phyloP scores from a whole-genome alignment of 2,797 vertebrate genomes.

The Propithecus perrieri region DNA sequence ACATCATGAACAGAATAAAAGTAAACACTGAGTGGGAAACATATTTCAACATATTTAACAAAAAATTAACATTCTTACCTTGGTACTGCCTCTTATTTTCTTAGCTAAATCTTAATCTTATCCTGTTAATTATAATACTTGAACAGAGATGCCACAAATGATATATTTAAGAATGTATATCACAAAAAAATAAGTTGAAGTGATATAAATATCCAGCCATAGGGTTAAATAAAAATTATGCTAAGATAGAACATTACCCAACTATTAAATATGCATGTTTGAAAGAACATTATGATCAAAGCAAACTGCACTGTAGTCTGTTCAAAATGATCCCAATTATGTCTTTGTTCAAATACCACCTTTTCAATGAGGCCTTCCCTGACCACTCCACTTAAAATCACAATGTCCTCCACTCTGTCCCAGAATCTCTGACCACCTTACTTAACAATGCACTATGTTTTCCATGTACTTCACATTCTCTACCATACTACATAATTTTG shows the following conservation, averaged over 20 bases:
- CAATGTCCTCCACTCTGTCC: not conserved
- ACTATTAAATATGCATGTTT: not conserved
- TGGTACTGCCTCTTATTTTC: not conserved
- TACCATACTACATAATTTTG: not conserved
- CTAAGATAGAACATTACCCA: not conserved
- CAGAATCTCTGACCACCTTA: not conserved
- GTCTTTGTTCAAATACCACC: not conserved
- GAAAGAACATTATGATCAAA: constrained; percentile 17
- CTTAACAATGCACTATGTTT: not conserved
- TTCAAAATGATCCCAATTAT: not conserved
- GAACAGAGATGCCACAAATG: not conserved
- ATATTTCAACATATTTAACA: not conserved
- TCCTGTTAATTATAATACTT: not conserved
- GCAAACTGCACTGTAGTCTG: not conserved
- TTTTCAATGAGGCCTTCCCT: not conserved
- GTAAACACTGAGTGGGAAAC: not conserved
- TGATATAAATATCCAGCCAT: not conserved
- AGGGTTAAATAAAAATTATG: not conserved
- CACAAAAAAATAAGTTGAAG: not conserved
- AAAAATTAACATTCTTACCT: not conserved
- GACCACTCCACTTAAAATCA: not conserved
- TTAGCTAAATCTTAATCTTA: constrained; percentile 10
- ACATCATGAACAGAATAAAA: not conserved
- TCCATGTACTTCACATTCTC: not conserved
- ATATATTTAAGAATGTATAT: not conserved